Base-by-base conservation (phyloP, 2,113 vertebrate genomes). In the Microcebus lehilahytsara region DNA sequence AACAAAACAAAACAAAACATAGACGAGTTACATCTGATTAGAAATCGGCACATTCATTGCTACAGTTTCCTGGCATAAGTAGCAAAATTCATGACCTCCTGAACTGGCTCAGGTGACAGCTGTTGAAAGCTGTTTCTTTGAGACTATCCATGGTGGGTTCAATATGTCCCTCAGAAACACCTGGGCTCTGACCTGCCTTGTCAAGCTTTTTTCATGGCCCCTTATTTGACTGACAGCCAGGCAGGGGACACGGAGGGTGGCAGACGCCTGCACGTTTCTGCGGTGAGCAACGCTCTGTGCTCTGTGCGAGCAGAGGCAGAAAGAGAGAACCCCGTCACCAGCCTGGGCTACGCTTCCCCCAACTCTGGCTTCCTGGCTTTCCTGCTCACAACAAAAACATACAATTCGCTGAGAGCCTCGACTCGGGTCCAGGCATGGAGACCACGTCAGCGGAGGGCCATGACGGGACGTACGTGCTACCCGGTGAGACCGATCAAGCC, bases 241-340 rank as follows among this genome's bases (percentile, higher is more conserved):
- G 14, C 34, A 37, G 75, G 42, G 71, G 37, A 17, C 2, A 40
- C 2, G 3, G 37, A 46, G 22, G 30, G 3, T n/a, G 9, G 34
- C 16, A 23, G 22, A n/a, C 25, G 32, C 12, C 13, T 9, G 14
- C 6, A 42, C 13, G 1, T 51, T 85, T 40, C 72, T 58, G 8
- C 5, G 27, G 37, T 6, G 27, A 49, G 1, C 0, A 0, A 34
- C 16, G 27, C 2, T 22, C 9, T 58, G 37, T 17, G 30, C 46
- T 64, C 10, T 0, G 11, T 1, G 0, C 2, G 2, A 9, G 1
- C 4, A 0, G 22, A 37, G 58, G 25, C 3, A 16, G 27, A 51
- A 30, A 34, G 10, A 6, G 0, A 7, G 9, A 51, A 32, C 5
- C n/a, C 69, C 37, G 42, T 85, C 25, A 4, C 16, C 5, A 1